Base-by-base conservation (phyloP, 2,888 invertebrate genomes). In the Phragmatobia fuliginosa region DNA sequence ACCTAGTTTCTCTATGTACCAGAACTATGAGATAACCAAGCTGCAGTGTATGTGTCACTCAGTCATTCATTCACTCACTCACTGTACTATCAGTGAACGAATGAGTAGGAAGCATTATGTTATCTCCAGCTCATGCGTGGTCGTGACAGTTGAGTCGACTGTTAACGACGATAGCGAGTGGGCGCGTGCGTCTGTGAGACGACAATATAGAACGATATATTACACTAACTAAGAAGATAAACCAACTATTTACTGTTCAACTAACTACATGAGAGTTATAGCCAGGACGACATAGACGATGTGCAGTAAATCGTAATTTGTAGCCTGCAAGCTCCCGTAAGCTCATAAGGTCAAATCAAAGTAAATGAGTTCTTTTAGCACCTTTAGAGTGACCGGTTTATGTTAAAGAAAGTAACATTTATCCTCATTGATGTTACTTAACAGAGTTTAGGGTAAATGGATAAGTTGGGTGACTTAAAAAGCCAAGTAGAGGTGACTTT, bases 361-460 rank as follows among this genome's bases (percentile, higher is more conserved):
- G 85, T 87, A 88, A 89, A 91, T 87, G 89, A 83, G 83, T 72
- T 78, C 86, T 86, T 89, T 87, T 85, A 88, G 80, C 84, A 85
- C 83, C 82, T 86, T 81, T 83, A 86, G 87, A 92, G 89, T 91
- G 90, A 89, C 84, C 87, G 86, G 88, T 92, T 92, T 89, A 92
- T 91, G 88, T 90, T 82, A 83, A 84, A 87, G 86, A 84, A 89
- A 88, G 85, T 85, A 87, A 87, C 88, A 90, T 92, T 90, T 85
- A 91, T 92, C 87, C 89, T 88, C 83, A 89, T 92, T 84, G 84
- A 83, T 79, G 63, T 68, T 64, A 69, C 67, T 69, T 67, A 21
- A 67, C 52, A 66, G 76, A 73, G 67, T 84, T 83, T 67, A 45
- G 49, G 41, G 32, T 31, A 28, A 32, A 33, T 52, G 16, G 25